Evolutionary conservation across 2,113 vertebrate species (phyloP), one percentile per base, ranked within the genome.

Genomic region (Argyrosomus japonicus): DNA sequence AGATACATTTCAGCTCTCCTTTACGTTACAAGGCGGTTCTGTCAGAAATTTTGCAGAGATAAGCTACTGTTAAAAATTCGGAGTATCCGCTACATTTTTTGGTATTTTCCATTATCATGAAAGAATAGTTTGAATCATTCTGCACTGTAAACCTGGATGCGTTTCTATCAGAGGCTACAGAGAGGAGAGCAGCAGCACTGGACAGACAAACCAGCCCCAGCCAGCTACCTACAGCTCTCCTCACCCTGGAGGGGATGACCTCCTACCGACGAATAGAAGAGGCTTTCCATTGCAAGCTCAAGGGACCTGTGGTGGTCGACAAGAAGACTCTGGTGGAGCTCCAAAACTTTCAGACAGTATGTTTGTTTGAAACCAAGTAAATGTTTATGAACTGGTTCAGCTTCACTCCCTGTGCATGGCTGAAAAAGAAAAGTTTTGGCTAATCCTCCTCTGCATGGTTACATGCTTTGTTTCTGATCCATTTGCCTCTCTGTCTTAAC

Each of bases 271-370:
- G 95, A 5, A 92, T 98, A 25, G 92, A 96, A 7, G 95, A 99
- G 74, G 98, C 97, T 0, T 99, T 99, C 87, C 97, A 98, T 80
- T 99, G 98, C 93, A 95, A 93, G 76, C 96, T 99, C 73, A 96
- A 96, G 69, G 97, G 96, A 6, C 97, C 96, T 0, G 90, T 97
- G 5, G 21, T 94, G 2, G 96, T 97, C 72, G 97, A 98, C 81
- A 97, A 97, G 95, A 97, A 96, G 91, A 98, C 97, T 0, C 91
- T 99, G 94, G 94, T 95, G 78, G 98, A 99, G 62, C 96, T 99
- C 27, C 96, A 96, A 82, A 97, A 97, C 82, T 99, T 99, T 90
- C 98, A 99, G 95, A 96, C 95, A 17, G 98, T 99, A 94, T 95
- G 97, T 87, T 87, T 75, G 65, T 87, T 89, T 87, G 63, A 89